Base-by-base conservation (phyloP, 2,113 vertebrate species). In the Pimephales promelas region DNA sequence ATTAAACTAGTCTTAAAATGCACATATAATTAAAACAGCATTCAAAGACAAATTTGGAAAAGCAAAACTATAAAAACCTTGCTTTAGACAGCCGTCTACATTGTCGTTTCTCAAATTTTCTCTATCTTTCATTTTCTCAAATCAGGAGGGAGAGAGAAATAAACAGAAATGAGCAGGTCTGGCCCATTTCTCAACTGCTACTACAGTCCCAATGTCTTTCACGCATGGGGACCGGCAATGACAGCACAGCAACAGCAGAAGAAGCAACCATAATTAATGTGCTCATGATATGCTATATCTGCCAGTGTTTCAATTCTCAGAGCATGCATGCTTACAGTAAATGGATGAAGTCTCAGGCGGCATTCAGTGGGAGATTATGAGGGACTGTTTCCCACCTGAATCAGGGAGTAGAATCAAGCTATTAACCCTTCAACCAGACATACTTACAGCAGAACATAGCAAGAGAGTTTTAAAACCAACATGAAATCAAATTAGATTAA, bases 221-320 rank as follows among this genome's bases (percentile, higher is more conserved):
- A 79, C 36, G 56, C 56, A 62, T 61, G 76, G 76, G 56, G 76
- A 79, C 76, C 34, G 24, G 36, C 76, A 61, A 18, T 78, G 56
- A 78, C 76, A 79, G 76, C 76, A 79, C 36, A 79, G 36, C 56
- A 26, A 45, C 56, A 45, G 76, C 56, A 45, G 22, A 77, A 57
- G 57, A 73, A 61, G 14, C 76, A 26, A 36, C 34, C 56, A 62
- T 79, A 79, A 79, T 79, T 79, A 79, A 79, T 79, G 76, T 61
- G 76, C 76, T 79, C 56, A 62, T 79, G 56, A 79, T 79, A 79
- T 45, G 76, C 34, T 26, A 26, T 26, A 79, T 62, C 76, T 79
- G 56, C 76, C 56, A 18, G 36, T 79, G 56, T 45, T 79, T 79
- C 76, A 43, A 26, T 61, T 28, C 76, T 61, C 11, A 54, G 36